Conservation (phyloP, 2,888 invertebrate species). For the Coelopa pilipes region DNA sequence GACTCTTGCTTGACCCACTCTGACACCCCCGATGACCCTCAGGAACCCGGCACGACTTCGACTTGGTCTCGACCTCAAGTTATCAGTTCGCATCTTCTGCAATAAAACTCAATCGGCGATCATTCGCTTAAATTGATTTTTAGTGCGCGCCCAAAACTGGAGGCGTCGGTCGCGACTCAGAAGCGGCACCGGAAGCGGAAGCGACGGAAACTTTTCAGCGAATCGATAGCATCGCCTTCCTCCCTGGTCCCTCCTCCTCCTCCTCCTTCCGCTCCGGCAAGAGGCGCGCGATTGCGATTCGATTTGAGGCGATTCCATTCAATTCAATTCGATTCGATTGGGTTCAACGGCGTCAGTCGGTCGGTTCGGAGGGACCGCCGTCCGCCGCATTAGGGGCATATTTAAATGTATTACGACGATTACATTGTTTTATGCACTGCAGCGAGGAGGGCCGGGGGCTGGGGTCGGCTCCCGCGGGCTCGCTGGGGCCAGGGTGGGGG, state of each 20-base stretch:
- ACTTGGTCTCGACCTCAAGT: too few species aligned
- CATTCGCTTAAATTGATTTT: neutral
- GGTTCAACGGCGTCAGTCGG: constrained; percentile 10
- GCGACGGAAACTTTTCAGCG: constrained; percentile 10
- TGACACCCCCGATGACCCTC: too few species aligned
- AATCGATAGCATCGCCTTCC: constrained; percentile 11
- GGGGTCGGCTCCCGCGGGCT: too few species aligned
- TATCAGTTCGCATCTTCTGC: neutral
- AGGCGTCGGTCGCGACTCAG: neutral
- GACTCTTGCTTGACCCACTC: too few species aligned
- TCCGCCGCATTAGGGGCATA: constrained; percentile 39
- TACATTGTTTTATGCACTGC: constrained; percentile 47
- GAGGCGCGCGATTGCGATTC: neutral
- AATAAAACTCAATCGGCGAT: neutral
- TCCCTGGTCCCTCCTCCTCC: too few species aligned
- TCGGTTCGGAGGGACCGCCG: constrained; percentile 15
- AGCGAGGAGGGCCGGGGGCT: constrained; percentile 32
- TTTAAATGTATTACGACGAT: constrained; percentile 43
- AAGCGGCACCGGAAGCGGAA: neutral
- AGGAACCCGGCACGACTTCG: too few species aligned
- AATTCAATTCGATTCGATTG: constrained; percentile 17
- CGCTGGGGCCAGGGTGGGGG: constrained; percentile 17
- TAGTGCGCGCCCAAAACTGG: neutral
- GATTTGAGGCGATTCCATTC: constrained; percentile 8
- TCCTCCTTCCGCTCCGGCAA: too few species aligned